Evolutionary conservation across 2,888 invertebrate genomes (phyloP), one percentile per base, ranked within the genome.

Genomic region (Drosophila histrio): DNA sequence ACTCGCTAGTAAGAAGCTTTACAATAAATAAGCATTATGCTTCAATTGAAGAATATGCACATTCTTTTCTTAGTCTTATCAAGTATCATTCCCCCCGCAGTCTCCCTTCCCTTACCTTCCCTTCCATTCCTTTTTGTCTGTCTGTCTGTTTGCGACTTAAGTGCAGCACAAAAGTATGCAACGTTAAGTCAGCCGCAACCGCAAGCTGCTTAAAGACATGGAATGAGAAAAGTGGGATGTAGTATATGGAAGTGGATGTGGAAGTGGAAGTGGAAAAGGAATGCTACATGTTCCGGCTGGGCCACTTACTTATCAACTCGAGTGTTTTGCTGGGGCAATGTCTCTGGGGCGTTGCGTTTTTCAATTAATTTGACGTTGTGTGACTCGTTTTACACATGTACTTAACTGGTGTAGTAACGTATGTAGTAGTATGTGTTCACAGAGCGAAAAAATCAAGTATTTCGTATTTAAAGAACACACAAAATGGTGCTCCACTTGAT

Each of bases 281-380:
- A 30, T 46, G 30, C 30, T 30, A 8, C 46, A 21, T 44, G 9
- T 11, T 30, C 34, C 46, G 28, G 24, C 56, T 57, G 34, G 72
- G 73, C 73, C 73, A 73, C 73, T 73, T 73, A 75, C 65, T 57
- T 74, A 54, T 30, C 26, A 66, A 24, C 70, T 57, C 34, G 41
- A 59, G 54, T 56, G 39, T 22, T 24, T n/a, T n/a, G n/a, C n/a
- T 53, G 63, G 26, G 47, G 76, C 63, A 30, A 60, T 57, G 72
- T 61, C 72, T 68, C 77, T 72, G 44, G 60, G 39, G 64, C 68
- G 61, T 68, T 56, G 60, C 52, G 39, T 63, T 68, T 73, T 75
- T 75, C 75, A 75, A 76, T 75, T 76, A 75, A 72, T 75, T 75
- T 75, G 49, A 70, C 59, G 71, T 50, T 30, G 38, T 65, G 71